Conservation (phyloP, 2,797 vertebrate species). For the Brotogeris chrysoptera region DNA sequence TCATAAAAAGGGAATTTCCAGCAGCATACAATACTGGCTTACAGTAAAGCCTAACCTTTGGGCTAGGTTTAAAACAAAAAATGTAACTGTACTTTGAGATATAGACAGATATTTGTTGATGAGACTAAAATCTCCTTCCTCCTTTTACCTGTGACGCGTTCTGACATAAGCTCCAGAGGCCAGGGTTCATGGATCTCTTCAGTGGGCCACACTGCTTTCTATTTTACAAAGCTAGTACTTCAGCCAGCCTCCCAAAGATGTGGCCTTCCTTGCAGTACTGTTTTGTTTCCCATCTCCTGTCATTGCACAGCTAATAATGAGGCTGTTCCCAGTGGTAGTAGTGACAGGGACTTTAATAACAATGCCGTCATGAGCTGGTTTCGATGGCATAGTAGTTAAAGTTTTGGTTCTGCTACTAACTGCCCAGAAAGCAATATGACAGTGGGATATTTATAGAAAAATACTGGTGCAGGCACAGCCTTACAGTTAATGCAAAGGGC, state of each 20-base stretch:
- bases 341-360: background rate
- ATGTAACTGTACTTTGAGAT: background rate
- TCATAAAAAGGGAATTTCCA: background rate
- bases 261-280: background rate
- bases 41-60: background rate
- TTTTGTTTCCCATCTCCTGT: background rate
- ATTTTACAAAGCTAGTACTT: background rate
- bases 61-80: background rate
- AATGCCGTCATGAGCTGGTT: background rate
- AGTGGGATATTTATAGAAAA: constrained; percentile 55
- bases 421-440: constrained; percentile 33
- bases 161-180: background rate
- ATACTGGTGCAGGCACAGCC: constrained; percentile 5
- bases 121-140: background rate
- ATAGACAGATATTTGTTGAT: background rate
- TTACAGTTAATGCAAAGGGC: constrained; percentile 53
- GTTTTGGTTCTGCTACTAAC: background rate
- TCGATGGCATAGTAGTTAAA: background rate
- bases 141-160: background rate
- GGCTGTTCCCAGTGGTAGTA: background rate
- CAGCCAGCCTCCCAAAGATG: background rate
- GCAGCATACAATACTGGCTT: background rate
- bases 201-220: background rate
- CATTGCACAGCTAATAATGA: background rate
- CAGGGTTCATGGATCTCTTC: background rate